These are phyloP conservation scores for Chelonus insularis DNA, from an alignment of 1,140 invertebrate genomes.

Conservation along the genomic window DNA sequence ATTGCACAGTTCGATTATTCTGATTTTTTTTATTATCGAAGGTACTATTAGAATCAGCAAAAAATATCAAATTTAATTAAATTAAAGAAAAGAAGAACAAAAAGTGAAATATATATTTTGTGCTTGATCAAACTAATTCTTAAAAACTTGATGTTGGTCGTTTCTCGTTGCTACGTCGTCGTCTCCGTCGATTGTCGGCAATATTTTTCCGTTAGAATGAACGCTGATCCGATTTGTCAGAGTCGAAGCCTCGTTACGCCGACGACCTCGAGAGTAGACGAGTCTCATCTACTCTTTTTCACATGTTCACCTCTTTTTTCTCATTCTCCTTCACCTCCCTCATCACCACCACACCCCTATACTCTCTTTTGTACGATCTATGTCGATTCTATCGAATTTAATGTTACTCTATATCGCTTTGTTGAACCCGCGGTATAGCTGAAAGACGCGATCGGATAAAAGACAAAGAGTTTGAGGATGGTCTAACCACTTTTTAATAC, in stretches of 20 bases:
- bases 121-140: slow-evolving; percentile 14
- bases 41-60: too few species aligned
- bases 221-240: slow-evolving; percentile 34
- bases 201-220: slow-evolving; percentile 32
- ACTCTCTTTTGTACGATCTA: slow-evolving; percentile 6
- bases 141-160: slow-evolving; percentile 1
- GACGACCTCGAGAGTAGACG: slow-evolving; percentile 23
- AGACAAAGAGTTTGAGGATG: slow-evolving; percentile 7
- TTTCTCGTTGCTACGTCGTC: slow-evolving; percentile 5
- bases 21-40: too few species aligned
- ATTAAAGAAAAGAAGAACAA: slow-evolving; percentile 6
- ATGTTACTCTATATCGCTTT: slow-evolving; percentile 26
- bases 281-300: slow-evolving; percentile 4
- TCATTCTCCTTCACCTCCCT: not conserved
- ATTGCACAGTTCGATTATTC: too few species aligned
- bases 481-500: slow-evolving; percentile 14
- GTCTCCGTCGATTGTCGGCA: slow-evolving; percentile 18
- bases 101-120: not conserved
- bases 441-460: slow-evolving; percentile 7
- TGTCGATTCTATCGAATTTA: slow-evolving; percentile 29
- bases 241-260: slow-evolving; percentile 29
- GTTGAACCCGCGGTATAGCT: slow-evolving; percentile 21
- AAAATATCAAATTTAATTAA: too few species aligned
- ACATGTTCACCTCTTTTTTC: not conserved
- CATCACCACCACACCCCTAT: too few species aligned